These are phyloP conservation scores for Heliothis subflexa DNA, from an alignment of 1,140 invertebrate genomes.

Conservation along the genomic window DNA sequence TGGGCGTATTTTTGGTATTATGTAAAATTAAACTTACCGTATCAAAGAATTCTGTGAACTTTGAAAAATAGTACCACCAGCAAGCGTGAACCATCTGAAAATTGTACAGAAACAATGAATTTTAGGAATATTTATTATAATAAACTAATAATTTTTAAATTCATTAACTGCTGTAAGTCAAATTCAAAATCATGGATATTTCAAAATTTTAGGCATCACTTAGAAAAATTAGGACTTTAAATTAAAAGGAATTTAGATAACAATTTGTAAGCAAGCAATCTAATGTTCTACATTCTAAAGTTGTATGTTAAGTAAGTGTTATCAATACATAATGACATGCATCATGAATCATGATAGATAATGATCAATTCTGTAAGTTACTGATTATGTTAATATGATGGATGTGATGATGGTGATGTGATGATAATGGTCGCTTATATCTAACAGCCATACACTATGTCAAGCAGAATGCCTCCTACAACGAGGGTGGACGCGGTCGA, in stretches of 20 bases:
- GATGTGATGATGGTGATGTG: not conserved
- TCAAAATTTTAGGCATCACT: not conserved
- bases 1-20: not conserved
- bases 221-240: not conserved
- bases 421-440: not conserved
- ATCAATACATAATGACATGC: slow-evolving; percentile 20
- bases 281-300: slow-evolving; percentile 1
- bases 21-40: slow-evolving; percentile 90
- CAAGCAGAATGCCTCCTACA: slow-evolving; percentile 6
- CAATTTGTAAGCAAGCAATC: slow-evolving; percentile 7
- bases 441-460: not conserved
- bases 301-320: slow-evolving; percentile 18
- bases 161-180: no score
- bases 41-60: slow-evolving; percentile 98
- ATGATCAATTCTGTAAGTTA: slow-evolving; percentile 22
- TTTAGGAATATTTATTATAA: not conserved
- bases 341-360: slow-evolving; percentile 12
- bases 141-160: no score
- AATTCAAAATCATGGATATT: no score
- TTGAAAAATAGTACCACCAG: slow-evolving; percentile 99
- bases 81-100: slow-evolving; percentile 96
- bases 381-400: slow-evolving; percentile 24
- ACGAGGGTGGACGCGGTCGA: slow-evolving; percentile 13
- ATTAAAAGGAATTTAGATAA: not conserved
- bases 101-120: slow-evolving; percentile 21